A percentile compares a stretch with the other conserved stretches of the same genome.
phyloP scores from a whole-genome alignment of 2,113 vertebrate species.

The Hydrochoerus hydrochaeris region DNA sequence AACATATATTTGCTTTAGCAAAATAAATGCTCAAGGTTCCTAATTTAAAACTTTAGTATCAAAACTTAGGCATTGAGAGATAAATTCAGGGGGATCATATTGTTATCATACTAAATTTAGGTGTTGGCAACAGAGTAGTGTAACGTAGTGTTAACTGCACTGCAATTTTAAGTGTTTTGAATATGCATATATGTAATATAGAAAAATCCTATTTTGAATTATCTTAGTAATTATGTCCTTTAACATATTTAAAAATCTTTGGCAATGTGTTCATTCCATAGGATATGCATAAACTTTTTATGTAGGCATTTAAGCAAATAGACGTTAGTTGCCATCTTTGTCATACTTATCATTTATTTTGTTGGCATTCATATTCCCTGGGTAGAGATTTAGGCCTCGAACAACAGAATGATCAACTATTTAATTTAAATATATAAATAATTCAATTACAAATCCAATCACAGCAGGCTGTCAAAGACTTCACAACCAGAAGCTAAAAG shows the following conservation, averaged over 20 bases:
- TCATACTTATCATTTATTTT: neutral
- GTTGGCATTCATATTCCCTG: neutral
- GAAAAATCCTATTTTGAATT: conserved; percentile 30
- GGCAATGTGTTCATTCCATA: neutral
- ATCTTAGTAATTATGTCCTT: conserved; percentile 6
- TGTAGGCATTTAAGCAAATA: conserved; percentile 55
- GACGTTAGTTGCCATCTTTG: neutral
- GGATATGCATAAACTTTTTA: neutral
- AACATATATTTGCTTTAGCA: neutral
- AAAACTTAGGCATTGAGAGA: neutral
- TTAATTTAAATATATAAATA: conserved; percentile 73
- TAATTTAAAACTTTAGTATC: neutral
- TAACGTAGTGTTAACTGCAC: neutral
- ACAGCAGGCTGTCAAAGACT: conserved; percentile 39
- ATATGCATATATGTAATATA: neutral
- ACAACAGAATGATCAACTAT: conserved; percentile 54
- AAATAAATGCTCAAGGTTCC: neutral
- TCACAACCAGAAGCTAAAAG: neutral
- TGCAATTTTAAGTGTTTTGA: conserved; percentile 3
- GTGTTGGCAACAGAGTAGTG: neutral
- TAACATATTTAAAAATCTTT: neutral
- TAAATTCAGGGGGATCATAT: neutral
- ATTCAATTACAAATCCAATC: conserved; percentile 61
- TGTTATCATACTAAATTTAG: conserved; percentile 27
- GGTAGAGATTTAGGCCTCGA: conserved; percentile 33